Evolutionary conservation across 2,797 vertebrate genomes (phyloP).

Genomic region (Spheniscus humboldti): DNA sequence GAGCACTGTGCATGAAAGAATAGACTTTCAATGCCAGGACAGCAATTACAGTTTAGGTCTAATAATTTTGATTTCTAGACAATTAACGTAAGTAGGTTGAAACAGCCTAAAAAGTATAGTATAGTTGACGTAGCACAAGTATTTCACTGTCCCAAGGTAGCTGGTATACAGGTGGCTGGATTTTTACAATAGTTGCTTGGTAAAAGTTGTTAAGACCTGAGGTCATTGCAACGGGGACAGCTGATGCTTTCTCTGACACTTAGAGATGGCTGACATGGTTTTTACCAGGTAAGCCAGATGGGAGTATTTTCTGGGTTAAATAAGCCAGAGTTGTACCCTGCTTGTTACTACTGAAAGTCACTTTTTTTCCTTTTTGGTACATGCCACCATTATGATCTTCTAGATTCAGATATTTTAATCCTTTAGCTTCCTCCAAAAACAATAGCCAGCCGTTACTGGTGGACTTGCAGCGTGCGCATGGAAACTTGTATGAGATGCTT

Average conservation of each 20-base stretch:
- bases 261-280: neutral
- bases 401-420: neutral
- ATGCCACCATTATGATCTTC: neutral
- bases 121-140: neutral
- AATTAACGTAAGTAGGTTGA: neutral
- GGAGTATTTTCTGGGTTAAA: neutral
- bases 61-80: neutral
- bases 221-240: neutral
- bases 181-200: neutral
- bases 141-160: neutral
- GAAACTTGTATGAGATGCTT: neutral
- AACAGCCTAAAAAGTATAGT: neutral
- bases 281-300: neutral
- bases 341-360: neutral
- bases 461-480: neutral
- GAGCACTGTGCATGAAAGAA: neutral
- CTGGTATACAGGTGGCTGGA: neutral
- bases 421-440: neutral
- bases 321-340: neutral
- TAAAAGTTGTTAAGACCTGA: neutral
- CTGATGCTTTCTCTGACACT: neutral
- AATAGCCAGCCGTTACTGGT: neutral
- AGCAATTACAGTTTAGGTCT: neutral
- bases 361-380: neutral
- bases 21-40: neutral